Percentiles rank a stretch among this genome's conserved stretches.
Conservation (phyloP, 2,797 vertebrate species). For the Natrix natrix region DNA sequence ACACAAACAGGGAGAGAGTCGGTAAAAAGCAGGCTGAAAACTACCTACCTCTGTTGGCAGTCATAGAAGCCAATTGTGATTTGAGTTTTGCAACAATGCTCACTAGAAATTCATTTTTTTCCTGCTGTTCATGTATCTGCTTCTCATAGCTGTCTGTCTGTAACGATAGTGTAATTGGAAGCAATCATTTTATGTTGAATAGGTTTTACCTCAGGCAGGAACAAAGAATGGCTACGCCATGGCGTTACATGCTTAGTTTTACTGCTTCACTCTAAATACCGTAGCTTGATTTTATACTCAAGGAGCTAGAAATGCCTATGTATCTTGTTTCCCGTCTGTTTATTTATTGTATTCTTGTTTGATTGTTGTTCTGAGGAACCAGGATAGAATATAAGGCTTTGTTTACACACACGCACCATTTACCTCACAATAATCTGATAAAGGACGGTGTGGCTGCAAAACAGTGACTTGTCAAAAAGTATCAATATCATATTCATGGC, state of each 20-base stretch:
- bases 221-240: constrained; percentile 24
- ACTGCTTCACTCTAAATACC: not conserved
- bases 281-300: not conserved
- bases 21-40: not conserved
- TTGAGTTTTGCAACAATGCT: constrained; percentile 80
- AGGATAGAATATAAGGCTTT: not conserved
- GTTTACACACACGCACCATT: not conserved
- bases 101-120: constrained; percentile 88
- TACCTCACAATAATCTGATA: not conserved
- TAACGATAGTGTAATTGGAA: constrained; percentile 71
- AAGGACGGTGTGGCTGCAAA: not conserved
- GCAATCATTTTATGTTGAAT: constrained; percentile 48
- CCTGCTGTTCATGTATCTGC: constrained; percentile 84
- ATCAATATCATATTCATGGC: not conserved
- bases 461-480: not conserved
- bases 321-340: not conserved
- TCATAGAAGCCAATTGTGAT: constrained; percentile 71
- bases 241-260: not conserved
- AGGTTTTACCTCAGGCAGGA: constrained; percentile 38
- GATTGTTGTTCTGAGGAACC: not conserved
- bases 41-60: constrained; percentile 73
- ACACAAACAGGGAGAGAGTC: not conserved
- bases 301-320: not conserved
- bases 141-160: constrained; percentile 90
- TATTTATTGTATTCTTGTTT: not conserved